Evolutionary conservation across 2,113 vertebrate genomes (phyloP).

Genomic region (Scomber japonicus): DNA sequence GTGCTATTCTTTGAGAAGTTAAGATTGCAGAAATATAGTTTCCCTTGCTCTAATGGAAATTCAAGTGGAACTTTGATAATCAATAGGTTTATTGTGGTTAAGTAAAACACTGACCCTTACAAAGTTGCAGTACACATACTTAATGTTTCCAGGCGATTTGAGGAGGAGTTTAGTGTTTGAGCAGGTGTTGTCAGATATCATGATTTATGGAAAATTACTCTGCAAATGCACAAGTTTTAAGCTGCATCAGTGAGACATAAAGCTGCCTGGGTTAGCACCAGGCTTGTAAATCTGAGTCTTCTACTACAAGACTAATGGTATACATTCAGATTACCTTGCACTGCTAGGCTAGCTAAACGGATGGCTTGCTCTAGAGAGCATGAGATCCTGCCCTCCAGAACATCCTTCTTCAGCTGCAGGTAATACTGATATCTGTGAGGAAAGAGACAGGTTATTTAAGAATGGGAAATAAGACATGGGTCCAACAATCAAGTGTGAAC

Average conservation of each 20-base stretch:
- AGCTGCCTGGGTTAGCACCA: not conserved
- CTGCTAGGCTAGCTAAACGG: constrained; percentile 94
- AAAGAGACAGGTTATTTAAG: not conserved
- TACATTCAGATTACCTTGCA: constrained; percentile 90
- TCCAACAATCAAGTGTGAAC: not conserved
- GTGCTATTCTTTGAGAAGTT: not conserved
- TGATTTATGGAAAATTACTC: not conserved
- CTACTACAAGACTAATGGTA: not conserved
- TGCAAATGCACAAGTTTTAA: not conserved
- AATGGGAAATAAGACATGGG: not conserved
- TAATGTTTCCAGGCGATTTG: not conserved
- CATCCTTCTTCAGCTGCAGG: constrained; percentile 96
- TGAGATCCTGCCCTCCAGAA: constrained; percentile 95
- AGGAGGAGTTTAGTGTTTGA: not conserved
- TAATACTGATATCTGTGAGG: constrained; percentile 97
- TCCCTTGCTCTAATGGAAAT: not conserved
- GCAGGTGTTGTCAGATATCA: not conserved
- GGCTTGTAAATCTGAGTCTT: not conserved
- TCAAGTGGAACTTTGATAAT: not conserved
- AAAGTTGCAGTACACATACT: not conserved
- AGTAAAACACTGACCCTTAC: not conserved
- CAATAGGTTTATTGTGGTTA: not conserved
- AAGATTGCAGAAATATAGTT: not conserved
- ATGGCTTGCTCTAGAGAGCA: constrained; percentile 95
- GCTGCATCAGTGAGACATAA: not conserved